Conservation (phyloP, 2,113 vertebrate species). For the Myotis lucifugus region DNA sequence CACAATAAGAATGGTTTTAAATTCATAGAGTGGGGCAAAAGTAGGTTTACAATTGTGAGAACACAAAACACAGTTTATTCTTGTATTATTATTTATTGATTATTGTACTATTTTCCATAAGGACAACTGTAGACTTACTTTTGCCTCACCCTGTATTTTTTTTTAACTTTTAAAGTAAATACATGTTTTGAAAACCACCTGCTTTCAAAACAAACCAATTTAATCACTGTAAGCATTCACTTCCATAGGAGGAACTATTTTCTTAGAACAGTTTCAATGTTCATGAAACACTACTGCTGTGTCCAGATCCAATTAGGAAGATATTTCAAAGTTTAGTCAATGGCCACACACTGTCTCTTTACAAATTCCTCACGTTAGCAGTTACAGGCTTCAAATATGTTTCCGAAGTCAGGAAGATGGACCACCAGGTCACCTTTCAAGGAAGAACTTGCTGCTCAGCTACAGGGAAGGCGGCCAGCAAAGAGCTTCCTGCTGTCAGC, state of each 20-base stretch:
- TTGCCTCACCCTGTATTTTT: background rate
- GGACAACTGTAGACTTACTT: background rate
- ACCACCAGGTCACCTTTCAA: background rate
- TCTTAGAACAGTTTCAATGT: background rate
- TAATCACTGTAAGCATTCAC: background rate
- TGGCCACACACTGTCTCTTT: background rate
- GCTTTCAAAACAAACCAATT: slow-evolving; percentile 34
- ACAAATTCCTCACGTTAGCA: background rate
- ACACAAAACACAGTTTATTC: background rate
- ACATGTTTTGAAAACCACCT: slow-evolving; percentile 7
- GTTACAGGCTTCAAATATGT: background rate
- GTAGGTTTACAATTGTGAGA: background rate
- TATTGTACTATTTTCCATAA: background rate
- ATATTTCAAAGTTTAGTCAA: background rate
- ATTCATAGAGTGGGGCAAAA: background rate
- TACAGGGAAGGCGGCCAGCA: background rate
- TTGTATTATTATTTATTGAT: background rate
- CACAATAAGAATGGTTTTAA: background rate
- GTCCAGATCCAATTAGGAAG: background rate
- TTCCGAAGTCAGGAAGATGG: background rate
- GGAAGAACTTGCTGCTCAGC: background rate
- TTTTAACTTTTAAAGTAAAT: slow-evolving; percentile 21
- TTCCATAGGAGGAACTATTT: background rate
- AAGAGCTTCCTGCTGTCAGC: background rate
- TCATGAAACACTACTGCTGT: background rate